Evolutionary conservation across 2,888 invertebrate species (phyloP).

Genomic region (Gibbula magus): DNA sequence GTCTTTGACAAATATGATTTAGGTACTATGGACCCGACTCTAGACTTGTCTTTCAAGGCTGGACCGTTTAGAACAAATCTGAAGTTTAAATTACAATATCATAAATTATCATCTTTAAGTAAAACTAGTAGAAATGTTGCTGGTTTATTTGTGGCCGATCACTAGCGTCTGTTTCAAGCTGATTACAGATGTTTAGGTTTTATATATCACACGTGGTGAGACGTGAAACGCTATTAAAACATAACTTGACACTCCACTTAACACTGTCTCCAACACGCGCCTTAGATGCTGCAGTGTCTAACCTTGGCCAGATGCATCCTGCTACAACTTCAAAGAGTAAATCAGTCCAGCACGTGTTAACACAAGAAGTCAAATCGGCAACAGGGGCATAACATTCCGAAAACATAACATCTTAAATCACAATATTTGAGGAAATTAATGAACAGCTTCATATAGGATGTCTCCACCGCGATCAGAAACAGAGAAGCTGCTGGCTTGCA

Average conservation of each 20-base stretch:
- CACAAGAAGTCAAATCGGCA: background rate
- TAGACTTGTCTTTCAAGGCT: too few species aligned
- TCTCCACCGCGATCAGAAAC: background rate
- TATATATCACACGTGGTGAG: conserved; percentile 17
- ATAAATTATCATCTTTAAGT: too few species aligned
- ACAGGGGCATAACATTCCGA: conserved; percentile 8
- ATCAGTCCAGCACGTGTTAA: background rate
- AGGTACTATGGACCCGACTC: too few species aligned
- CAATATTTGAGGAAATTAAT: conserved; percentile 11
- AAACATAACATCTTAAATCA: conserved; percentile 10
- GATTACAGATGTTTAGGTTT: conserved; percentile 38
- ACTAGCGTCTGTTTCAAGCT: conserved; percentile 22
- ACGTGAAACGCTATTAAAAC: conserved; percentile 17
- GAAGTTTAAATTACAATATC: too few species aligned
- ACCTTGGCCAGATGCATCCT: background rate
- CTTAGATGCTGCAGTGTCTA: background rate
- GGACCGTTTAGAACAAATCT: too few species aligned
- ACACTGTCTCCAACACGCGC: background rate
- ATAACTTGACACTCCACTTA: conserved; percentile 28
- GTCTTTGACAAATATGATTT: too few species aligned
- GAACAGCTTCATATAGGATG: background rate
- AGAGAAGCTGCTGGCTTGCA: background rate
- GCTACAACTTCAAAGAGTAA: background rate
- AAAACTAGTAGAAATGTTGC: too few species aligned
- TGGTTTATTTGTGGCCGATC: background rate